Conservation (phyloP, 2,888 invertebrate species). For the Oegoconia quadripuncta region DNA sequence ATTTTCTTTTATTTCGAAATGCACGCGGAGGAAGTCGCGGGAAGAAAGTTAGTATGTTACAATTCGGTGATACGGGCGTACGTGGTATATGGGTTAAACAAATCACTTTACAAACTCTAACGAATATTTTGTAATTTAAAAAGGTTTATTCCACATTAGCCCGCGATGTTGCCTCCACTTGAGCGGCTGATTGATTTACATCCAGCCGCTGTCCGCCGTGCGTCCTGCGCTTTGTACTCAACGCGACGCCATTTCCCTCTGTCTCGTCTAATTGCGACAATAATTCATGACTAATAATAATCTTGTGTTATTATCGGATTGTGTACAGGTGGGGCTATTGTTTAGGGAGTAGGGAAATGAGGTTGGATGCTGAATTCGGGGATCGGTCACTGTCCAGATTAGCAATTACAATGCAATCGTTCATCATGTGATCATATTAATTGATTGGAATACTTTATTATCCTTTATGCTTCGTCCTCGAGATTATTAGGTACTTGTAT, state of each 20-base stretch:
- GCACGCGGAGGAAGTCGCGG: no score
- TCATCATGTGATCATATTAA: no score
- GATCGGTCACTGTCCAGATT: no score
- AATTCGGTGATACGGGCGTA: no score
- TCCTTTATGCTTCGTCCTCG: no score
- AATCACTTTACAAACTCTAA: slow-evolving; percentile 7
- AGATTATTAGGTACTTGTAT: no score
- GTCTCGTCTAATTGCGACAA: slow-evolving; percentile 68
- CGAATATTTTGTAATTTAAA: neutral
- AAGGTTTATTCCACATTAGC: slow-evolving; percentile 6
- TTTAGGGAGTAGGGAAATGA: slow-evolving; percentile 13
- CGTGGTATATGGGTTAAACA: no score
- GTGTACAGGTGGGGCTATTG: slow-evolving; percentile 41
- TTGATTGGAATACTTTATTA: no score
- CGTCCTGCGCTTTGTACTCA: slow-evolving; percentile 23
- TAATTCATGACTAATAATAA: slow-evolving; percentile 75
- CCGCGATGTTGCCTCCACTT: slow-evolving; percentile 22
- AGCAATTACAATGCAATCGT: no score
- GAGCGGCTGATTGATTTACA: slow-evolving; percentile 45
- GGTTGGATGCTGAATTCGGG: no score
- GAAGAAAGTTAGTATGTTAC: no score
- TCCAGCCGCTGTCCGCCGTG: slow-evolving; percentile 31
- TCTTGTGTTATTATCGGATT: slow-evolving; percentile 70
- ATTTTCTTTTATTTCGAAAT: no score
- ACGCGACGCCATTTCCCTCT: slow-evolving; percentile 54